Conservation (phyloP, 2,797 vertebrate species). For the Meriones psammophilus region DNA sequence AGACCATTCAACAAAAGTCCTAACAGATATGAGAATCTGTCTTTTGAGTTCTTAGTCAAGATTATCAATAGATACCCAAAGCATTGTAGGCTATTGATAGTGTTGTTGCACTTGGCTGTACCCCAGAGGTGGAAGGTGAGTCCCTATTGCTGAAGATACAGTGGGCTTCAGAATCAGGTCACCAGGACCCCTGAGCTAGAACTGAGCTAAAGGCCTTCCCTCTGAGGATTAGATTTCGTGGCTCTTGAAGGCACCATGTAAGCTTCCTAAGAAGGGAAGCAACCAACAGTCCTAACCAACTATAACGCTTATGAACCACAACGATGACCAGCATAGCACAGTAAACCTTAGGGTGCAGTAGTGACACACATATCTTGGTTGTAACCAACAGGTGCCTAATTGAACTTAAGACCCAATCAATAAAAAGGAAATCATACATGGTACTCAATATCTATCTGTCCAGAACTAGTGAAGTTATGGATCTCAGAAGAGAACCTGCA, state of each 20-base stretch:
- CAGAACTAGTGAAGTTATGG: background rate
- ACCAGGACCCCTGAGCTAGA: background rate
- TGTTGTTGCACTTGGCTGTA: no score
- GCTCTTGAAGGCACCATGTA: background rate
- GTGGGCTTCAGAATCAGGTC: background rate
- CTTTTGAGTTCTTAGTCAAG: background rate
- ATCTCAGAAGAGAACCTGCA: background rate
- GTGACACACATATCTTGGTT: background rate
- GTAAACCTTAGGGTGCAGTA: background rate
- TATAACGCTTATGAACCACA: background rate
- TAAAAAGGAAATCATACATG: background rate
- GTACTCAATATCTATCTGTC: background rate
- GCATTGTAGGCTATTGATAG: background rate
- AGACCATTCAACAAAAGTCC: background rate
- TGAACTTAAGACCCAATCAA: background rate
- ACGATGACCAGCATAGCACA: background rate
- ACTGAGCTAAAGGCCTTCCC: background rate
- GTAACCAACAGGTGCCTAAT: background rate
- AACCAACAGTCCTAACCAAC: background rate
- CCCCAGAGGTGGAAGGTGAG: background rate
- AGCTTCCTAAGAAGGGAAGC: background rate
- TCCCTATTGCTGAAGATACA: background rate
- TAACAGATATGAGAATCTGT: background rate
- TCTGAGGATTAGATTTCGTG: background rate
- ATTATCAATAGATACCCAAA: background rate